Evolutionary conservation across 2,888 invertebrate genomes (phyloP).

Genomic region (Acronicta aceris): DNA sequence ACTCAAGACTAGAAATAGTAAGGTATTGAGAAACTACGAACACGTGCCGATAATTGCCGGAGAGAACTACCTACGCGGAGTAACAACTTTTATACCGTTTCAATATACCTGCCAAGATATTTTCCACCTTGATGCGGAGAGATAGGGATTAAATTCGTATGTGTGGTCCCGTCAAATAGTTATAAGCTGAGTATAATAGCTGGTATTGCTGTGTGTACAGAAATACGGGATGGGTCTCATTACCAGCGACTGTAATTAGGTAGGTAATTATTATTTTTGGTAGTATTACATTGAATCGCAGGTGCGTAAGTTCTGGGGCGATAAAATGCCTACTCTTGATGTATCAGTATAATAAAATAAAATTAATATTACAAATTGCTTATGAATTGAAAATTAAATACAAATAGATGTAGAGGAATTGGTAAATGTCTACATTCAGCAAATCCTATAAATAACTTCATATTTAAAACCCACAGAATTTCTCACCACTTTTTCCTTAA

Average conservation of each 20-base stretch:
- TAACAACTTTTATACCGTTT: conserved; percentile 56
- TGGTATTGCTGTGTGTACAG: conserved; percentile 45
- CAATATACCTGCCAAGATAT: conserved; percentile 16
- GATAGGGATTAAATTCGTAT: conserved; percentile 26
- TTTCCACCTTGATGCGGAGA: conserved; percentile 20
- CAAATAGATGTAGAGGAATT: no score
- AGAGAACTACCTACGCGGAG: conserved; percentile 64
- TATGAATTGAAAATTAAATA: no score
- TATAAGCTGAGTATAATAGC: conserved; percentile 48
- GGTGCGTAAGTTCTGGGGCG: no score
- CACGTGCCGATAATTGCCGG: conserved; percentile 76
- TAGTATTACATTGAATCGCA: no score
- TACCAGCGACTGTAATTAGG: conserved; percentile 24
- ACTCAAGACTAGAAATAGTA: conserved; percentile 60
- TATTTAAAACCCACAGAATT: no score
- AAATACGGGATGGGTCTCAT: conserved; percentile 30
- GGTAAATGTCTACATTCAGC: no score
- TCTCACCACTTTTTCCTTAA: no score
- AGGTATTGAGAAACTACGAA: conserved; percentile 69
- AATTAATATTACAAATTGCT: no score
- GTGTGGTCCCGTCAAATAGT: conserved; percentile 29
- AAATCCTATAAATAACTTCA: no score
- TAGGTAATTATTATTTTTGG: background rate
- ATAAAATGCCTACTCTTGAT: no score
- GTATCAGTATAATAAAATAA: no score